phyloP scores from a whole-genome alignment of 2,113 vertebrate genomes.

The Urocolius indicus region DNA sequence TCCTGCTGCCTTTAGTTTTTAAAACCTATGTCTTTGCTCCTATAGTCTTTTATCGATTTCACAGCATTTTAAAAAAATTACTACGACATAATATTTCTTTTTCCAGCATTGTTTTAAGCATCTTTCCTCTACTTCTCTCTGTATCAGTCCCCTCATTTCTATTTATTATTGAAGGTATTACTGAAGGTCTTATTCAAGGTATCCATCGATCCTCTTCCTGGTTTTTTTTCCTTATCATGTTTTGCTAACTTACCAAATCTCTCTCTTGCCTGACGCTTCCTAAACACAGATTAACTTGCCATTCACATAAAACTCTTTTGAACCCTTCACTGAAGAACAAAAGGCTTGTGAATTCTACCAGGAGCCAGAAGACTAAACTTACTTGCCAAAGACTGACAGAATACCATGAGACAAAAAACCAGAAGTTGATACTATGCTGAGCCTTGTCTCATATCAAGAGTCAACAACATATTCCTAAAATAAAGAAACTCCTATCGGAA shows the following conservation, averaged over 20 bases:
- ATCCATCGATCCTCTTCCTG: neutral
- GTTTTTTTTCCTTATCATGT: neutral
- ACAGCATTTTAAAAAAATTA: neutral
- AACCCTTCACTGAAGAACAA: neutral
- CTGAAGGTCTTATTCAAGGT: neutral
- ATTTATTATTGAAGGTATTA: no score
- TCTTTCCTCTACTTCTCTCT: neutral
- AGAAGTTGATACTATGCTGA: neutral
- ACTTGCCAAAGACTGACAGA: neutral
- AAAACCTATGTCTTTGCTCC: neutral
- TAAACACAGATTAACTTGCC: neutral
- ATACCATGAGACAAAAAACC: neutral
- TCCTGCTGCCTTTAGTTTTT: neutral
- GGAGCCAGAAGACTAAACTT: neutral
- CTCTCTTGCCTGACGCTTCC: neutral
- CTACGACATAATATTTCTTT: neutral
- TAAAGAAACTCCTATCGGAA: neutral
- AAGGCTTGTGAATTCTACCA: neutral
- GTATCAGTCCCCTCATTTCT: neutral
- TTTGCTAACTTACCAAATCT: neutral
- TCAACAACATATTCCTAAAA: neutral
- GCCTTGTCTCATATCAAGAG: neutral
- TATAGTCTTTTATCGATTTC: neutral
- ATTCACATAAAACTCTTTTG: neutral
- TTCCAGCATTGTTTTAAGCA: neutral